Base-by-base conservation (phyloP, 1,140 invertebrate genomes). In the Pogonomyrmex barbatus region DNA sequence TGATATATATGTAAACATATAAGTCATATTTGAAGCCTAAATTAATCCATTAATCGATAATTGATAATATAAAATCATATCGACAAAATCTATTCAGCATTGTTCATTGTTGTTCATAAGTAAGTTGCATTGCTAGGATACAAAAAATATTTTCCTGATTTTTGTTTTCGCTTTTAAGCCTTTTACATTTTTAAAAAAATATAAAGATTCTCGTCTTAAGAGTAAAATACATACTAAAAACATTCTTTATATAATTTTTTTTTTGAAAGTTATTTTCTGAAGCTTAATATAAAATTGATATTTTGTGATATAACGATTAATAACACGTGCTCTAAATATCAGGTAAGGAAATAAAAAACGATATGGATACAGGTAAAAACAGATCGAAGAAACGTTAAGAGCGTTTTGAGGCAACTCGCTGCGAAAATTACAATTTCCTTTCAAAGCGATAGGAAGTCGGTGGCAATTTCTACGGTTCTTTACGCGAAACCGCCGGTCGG, bases 361-460 rank as follows among this genome's bases (percentile, higher is more conserved):
- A 47, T 36, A 54, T 42, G 9, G n/a, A n/a, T 68, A 36, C 39
- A 24, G 60, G 52, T 12, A 33, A 82, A 73, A 82, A 60, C 45
- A 82, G 30, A 42, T 47, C 9, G 42, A 81, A 81, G 5, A 68
- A 24, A n/a, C 10, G 9, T 42, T 24, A 30, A 83, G n/a, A 33
- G n/a, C 33, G 56, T 47, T 60, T 47, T 58, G 62, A 12, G 30
- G 30, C 42, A 82, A 30, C 30, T 83, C 42, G 65, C n/a, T 45
- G 50, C 50, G 33, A 83, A 83, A 83, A 73, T 71, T 83, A 47
- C 42, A 54, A 60, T 83, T 73, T 73, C 79, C 68, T 83, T 60
- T 83, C 56, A 60, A 60, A 52, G 33, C 42, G 79, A 83, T 73
- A 60, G 68, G 30, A 73, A 83, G 79, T 83, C 79, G 42, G 65